These are phyloP conservation scores for Discoglossus pictus DNA, from an alignment of 2,797 vertebrate species.

Conservation along the genomic window DNA sequence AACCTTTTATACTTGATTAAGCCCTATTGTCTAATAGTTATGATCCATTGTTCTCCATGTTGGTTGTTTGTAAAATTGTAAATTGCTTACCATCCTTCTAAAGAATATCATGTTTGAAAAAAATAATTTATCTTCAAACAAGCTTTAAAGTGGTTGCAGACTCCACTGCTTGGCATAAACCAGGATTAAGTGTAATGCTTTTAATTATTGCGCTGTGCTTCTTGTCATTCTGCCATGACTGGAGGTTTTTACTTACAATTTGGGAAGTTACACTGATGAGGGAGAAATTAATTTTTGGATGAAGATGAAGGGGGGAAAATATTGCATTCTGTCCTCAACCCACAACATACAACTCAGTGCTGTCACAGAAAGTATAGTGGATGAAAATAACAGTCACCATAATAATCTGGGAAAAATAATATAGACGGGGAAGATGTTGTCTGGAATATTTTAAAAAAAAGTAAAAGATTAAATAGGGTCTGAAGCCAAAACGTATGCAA, in stretches of 20 bases:
- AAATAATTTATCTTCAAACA: slow-evolving; percentile 42
- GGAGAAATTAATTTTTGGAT: slow-evolving; percentile 2
- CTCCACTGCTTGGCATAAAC: slow-evolving; percentile 33
- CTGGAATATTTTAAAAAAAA: too few relatives aligned
- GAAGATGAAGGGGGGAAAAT: background rate
- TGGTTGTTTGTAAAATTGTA: slow-evolving; percentile 2
- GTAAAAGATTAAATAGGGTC: too few relatives aligned
- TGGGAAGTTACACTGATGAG: slow-evolving; percentile 8
- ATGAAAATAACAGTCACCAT: too few relatives aligned
- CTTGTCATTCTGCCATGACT: slow-evolving; percentile 24
- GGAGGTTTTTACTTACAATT: slow-evolving; percentile 4
- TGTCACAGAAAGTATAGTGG: too few relatives aligned
- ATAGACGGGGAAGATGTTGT: too few relatives aligned
- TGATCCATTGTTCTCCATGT: slow-evolving; percentile 10
- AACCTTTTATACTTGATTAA: too few relatives aligned
- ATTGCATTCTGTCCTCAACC: too few relatives aligned
- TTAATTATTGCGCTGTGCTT: slow-evolving; percentile 28
- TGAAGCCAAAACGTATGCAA: too few relatives aligned
- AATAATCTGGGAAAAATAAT: too few relatives aligned
- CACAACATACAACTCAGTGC: too few relatives aligned
- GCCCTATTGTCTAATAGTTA: slow-evolving; percentile 2
- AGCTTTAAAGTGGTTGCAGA: slow-evolving; percentile 20
- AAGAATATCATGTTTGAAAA: slow-evolving; percentile 26
- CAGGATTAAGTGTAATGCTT: slow-evolving; percentile 34
- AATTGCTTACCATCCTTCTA: slow-evolving; percentile 9